Base-by-base conservation (phyloP, 2,113 vertebrate species). In the Platycercus adscitus region DNA sequence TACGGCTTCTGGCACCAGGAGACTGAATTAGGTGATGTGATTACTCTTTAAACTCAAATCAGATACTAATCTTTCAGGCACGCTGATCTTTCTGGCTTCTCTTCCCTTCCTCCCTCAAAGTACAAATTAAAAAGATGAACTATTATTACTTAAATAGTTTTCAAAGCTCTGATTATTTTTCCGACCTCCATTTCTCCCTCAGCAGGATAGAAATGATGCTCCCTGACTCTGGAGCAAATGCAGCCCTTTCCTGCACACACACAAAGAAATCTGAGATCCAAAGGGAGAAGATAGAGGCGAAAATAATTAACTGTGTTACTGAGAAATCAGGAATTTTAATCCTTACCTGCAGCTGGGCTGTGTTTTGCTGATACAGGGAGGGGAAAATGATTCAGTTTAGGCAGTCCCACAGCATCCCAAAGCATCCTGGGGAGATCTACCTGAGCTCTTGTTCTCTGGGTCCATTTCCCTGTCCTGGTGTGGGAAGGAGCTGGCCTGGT, bases 41-140 rank as follows among this genome's bases (percentile, higher is more conserved):
- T 91, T 95, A 52, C 52, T 81, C 55, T 81, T 91, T 79, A 78
- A 89, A 92, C 77, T 65, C 64, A 43, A 64, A 78, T 91, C 80
- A 86, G 77, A 43, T 60, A 47, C 35, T 66, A 46, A 81, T 52
- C 77, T 73, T 93, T 90, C 77, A 78, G 55, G 33, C 43, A 49
- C 2, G n/a, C 41, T 84, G 41, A 69, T 76, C 65, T 69, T 84
- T 66, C 69, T 71, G 56, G 28, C 21, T 93, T 91, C 37, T 81
- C 17, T 89, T 91, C 66, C 52, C 65, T 91, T 86, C 61, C 70
- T 61, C 24, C 47, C 41, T 91, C 56, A 64, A 92, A 84, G 41
- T 46, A 81, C n/a, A 94, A 66, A 96, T 90, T 80, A 17, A 75
- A 86, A 83, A 86, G 41, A 50, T 90, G 81, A 91, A 44, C 37